Conservation (phyloP, 2,113 vertebrate genomes). For the Isurus oxyrinchus region DNA sequence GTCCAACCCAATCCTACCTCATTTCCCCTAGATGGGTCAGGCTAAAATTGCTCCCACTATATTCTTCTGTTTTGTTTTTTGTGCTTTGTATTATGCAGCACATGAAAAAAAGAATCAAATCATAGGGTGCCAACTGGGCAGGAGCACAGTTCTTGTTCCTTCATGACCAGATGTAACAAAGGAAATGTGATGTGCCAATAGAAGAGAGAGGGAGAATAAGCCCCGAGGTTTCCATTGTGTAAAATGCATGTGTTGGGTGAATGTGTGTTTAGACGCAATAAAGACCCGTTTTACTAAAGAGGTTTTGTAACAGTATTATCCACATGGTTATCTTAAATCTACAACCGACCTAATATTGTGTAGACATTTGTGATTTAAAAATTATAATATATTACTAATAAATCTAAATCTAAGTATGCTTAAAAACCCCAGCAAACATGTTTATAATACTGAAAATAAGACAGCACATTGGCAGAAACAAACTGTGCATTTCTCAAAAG, state of each 20-base stretch:
- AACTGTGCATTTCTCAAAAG: slow-evolving; percentile 29
- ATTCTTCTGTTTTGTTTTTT: not conserved
- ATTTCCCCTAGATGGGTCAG: not conserved
- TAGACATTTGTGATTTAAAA: slow-evolving; percentile 29
- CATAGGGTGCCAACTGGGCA: not conserved
- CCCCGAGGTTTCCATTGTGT: not conserved
- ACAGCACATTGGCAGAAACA: not conserved
- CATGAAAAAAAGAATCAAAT: not conserved
- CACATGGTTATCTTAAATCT: slow-evolving; percentile 14
- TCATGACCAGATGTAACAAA: not conserved
- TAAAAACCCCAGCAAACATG: slow-evolving; percentile 1
- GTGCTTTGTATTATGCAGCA: not conserved
- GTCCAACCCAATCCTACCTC: not conserved
- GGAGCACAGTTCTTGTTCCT: not conserved
- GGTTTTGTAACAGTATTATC: slow-evolving; percentile 20
- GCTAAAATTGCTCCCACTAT: not conserved
- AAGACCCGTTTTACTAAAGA: slow-evolving; percentile 10
- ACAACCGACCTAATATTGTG: slow-evolving; percentile 7
- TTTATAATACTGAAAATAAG: slow-evolving; percentile 33
- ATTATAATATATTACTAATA: slow-evolving; percentile 33
- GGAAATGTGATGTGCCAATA: not conserved
- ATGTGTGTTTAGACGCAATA: not conserved
- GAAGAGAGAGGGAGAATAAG: not conserved
- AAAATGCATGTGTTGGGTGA: not conserved
- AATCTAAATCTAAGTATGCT: slow-evolving; percentile 33